Percentiles rank a stretch among this genome's conserved stretches.
These are phyloP conservation scores for Peromyscus maniculatus DNA, from an alignment of 2,113 vertebrate genomes.

Conservation along the genomic window DNA sequence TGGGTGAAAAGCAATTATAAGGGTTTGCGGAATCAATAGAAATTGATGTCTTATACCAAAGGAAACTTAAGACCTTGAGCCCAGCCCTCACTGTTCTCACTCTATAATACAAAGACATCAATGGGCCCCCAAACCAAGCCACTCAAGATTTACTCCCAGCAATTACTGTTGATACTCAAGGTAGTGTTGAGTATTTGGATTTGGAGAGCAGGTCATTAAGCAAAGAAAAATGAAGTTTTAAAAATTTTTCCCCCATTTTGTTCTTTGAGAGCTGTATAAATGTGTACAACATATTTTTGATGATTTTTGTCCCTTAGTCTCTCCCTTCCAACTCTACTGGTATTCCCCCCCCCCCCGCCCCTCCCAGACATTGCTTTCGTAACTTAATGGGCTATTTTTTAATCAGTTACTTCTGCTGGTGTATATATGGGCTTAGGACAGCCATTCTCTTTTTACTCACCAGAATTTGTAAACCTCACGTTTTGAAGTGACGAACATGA, in stretches of 20 bases:
- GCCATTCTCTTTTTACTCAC: conserved; percentile 20
- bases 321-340: not conserved
- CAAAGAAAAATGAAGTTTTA: conserved; percentile 40
- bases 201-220: conserved; percentile 15
- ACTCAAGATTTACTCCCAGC: conserved; percentile 42
- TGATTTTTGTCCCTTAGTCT: too few species aligned
- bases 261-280: not conserved
- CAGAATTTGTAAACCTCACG: not conserved
- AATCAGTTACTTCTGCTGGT: not conserved
- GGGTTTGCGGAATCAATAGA: conserved; percentile 70
- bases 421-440: not conserved
- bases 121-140: conserved; percentile 53
- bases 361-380: too few species aligned
- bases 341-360: too few species aligned
- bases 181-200: not conserved
- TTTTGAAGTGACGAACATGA: conserved; percentile 45
- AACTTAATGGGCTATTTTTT: too few species aligned
- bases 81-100: conserved; percentile 14
- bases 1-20: conserved; percentile 75
- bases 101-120: conserved; percentile 68
- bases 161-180: conserved; percentile 19
- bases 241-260: not conserved
- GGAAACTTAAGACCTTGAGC: conserved; percentile 55
- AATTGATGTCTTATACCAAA: conserved; percentile 74
- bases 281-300: not conserved